Percentiles rank a stretch among this genome's conserved stretches.
Evolutionary conservation across 2,113 vertebrate genomes (phyloP).

Genomic region (Stegastes partitus): DNA sequence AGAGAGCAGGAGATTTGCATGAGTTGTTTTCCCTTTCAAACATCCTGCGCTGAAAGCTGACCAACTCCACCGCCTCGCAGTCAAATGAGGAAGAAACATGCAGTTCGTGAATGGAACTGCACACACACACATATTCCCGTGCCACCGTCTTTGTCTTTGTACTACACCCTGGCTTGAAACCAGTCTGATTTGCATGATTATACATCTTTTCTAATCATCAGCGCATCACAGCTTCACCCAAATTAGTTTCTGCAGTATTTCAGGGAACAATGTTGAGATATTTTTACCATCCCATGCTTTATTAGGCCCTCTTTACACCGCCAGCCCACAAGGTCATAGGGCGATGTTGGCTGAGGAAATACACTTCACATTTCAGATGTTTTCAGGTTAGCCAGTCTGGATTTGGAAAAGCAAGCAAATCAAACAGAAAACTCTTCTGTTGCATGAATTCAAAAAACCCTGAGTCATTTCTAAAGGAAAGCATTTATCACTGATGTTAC

Average conservation of each 20-base stretch:
- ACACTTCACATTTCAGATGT: neutral
- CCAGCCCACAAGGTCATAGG: neutral
- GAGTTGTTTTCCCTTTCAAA: conserved; percentile 83
- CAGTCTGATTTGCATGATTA: conserved; percentile 17
- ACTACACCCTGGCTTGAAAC: neutral
- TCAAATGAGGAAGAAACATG: conserved; percentile 67
- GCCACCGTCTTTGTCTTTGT: neutral
- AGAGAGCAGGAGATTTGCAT: conserved; percentile 75
- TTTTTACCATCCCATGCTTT: neutral
- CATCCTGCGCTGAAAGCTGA: conserved; percentile 36
- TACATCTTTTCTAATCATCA: neutral
- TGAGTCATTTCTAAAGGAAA: too few relatives aligned
- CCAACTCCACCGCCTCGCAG: conserved; percentile 48
- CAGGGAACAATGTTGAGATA: neutral
- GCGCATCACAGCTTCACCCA: neutral
- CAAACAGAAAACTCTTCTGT: too few relatives aligned
- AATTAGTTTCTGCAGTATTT: neutral
- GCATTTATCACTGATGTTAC: too few relatives aligned
- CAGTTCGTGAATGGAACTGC: conserved; percentile 31
- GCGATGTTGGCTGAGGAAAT: neutral
- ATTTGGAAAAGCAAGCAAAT: neutral
- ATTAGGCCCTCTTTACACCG: neutral
- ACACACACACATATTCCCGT: neutral
- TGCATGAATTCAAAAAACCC: too few relatives aligned
- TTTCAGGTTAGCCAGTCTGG: neutral